Conservation (phyloP, 2,113 vertebrate species). For the Cebidichthys violaceus region DNA sequence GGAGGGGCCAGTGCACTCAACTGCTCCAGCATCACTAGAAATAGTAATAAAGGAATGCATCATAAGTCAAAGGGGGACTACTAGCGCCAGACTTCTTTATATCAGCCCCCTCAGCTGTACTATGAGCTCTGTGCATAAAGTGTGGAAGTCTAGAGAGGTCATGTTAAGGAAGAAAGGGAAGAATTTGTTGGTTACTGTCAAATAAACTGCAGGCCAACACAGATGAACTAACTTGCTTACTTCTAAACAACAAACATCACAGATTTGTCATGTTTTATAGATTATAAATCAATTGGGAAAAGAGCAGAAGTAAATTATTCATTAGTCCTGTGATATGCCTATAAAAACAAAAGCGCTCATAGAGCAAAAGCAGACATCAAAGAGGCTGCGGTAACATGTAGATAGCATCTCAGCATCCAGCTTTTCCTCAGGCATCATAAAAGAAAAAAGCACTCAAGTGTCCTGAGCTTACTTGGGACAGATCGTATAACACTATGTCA, state of each 20-base stretch:
- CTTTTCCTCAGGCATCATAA: background rate
- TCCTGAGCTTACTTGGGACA: background rate
- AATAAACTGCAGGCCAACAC: conserved; percentile 3
- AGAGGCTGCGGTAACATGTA: background rate
- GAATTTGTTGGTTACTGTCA: conserved; percentile 15
- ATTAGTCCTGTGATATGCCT: background rate
- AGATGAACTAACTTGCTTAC: conserved; percentile 22
- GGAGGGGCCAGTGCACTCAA: conserved; percentile 67
- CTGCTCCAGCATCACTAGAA: conserved; percentile 72
- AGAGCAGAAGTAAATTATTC: background rate
- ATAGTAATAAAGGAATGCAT: conserved; percentile 73
- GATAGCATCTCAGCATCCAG: background rate
- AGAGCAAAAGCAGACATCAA: background rate
- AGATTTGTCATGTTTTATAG: background rate
- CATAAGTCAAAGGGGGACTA: conserved; percentile 52
- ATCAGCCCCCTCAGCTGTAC: conserved; percentile 25
- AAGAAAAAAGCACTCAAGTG: background rate
- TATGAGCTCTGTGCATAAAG: conserved; percentile 11
- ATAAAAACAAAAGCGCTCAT: background rate
- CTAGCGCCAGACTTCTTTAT: conserved; percentile 56
- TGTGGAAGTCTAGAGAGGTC: background rate
- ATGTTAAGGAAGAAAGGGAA: background rate
- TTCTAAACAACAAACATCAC: conserved; percentile 12
- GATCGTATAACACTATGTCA: background rate
- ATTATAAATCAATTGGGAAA: background rate